phyloP scores from a whole-genome alignment of 2,113 vertebrate genomes.

The Morone chrysops region DNA sequence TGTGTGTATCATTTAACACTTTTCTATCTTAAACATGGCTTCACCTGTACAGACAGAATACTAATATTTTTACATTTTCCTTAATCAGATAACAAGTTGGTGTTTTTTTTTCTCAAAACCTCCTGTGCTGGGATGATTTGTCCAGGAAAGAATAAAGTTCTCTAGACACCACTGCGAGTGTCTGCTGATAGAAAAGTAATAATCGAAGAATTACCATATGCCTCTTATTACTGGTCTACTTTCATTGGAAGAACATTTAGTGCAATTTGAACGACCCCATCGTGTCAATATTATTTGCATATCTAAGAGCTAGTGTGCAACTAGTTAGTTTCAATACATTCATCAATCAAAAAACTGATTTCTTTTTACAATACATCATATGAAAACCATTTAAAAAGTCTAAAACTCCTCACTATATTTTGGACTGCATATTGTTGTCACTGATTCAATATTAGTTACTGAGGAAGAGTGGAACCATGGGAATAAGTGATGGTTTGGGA shows the following conservation, averaged over 20 bases:
- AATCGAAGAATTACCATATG: not conserved
- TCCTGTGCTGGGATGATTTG: not conserved
- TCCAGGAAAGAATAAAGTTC: not conserved
- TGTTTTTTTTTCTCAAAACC: not conserved
- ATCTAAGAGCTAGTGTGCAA: slow-evolving; percentile 36
- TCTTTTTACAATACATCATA: not conserved
- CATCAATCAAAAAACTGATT: slow-evolving; percentile 25
- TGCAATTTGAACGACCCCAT: slow-evolving; percentile 25
- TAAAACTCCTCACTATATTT: not conserved
- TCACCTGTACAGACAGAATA: not conserved
- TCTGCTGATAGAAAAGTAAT: not conserved
- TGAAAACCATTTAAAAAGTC: not conserved
- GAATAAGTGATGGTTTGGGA: not conserved
- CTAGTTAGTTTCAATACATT: slow-evolving; percentile 43
- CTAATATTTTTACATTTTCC: not conserved
- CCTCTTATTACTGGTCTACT: not conserved
- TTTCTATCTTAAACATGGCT: not conserved
- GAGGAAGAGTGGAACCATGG: not conserved
- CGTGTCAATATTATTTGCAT: slow-evolving; percentile 24
- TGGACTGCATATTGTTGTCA: not conserved
- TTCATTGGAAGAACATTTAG: slow-evolving; percentile 6
- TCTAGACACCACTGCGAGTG: not conserved
- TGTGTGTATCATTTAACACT: not conserved
- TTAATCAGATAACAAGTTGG: not conserved
- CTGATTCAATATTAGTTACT: not conserved